phyloP scores from a whole-genome alignment of 1,140 invertebrate genomes.

The Pollicipes pollicipes region DNA sequence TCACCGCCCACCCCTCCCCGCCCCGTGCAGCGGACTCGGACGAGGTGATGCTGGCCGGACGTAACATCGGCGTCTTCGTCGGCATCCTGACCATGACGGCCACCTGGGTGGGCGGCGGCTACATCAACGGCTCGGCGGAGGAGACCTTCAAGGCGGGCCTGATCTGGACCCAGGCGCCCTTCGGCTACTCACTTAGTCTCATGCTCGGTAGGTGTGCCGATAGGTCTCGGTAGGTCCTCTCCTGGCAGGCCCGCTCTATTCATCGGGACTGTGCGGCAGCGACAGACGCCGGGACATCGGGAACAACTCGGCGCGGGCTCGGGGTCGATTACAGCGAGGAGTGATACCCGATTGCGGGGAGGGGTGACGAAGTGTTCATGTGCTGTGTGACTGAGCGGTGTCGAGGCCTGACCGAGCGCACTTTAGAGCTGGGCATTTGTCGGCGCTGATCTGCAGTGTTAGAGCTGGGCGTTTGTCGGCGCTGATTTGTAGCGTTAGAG shows the following conservation, averaged over 20 bases:
- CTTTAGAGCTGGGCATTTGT: no score
- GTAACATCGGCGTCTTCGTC: slow-evolving; percentile 87
- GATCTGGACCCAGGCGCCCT: slow-evolving; percentile 91
- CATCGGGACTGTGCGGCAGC: not conserved
- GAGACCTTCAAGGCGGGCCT: slow-evolving; percentile 78
- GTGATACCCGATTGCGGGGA: no score
- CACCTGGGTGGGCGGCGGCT: slow-evolving; percentile 96
- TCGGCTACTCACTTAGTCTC: slow-evolving; percentile 87
- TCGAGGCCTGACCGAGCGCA: no score
- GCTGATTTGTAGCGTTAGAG: no score
- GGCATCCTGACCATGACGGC: slow-evolving; percentile 98
- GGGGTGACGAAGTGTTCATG: no score
- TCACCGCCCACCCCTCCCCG: not conserved
- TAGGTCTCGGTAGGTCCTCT: no score
- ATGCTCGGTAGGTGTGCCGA: slow-evolving; percentile 56
- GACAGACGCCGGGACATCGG: not conserved
- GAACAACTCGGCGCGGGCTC: no score
- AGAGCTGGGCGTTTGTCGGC: no score
- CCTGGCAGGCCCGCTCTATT: not conserved
- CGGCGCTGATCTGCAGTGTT: no score
- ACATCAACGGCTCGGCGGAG: slow-evolving; percentile 96
- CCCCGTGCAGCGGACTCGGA: slow-evolving; percentile 31
- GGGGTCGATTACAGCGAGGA: no score
- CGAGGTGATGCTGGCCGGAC: slow-evolving; percentile 89
- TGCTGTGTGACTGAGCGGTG: no score